Conservation (phyloP, 2,113 vertebrate genomes). For the Prochilodus magdalenae region DNA sequence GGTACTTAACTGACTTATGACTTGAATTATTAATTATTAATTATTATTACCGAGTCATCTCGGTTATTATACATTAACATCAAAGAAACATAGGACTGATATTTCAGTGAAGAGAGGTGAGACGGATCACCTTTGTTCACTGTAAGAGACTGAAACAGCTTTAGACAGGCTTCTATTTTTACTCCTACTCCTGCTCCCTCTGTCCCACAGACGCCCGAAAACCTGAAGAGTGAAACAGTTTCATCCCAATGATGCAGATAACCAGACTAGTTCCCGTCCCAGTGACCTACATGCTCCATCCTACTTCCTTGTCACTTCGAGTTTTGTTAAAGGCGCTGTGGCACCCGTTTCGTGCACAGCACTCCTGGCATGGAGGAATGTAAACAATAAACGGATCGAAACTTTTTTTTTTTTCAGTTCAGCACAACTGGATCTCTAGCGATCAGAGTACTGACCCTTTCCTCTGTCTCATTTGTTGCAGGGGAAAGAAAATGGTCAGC, state of each 20-base stretch:
- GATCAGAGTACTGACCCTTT: constrained; percentile 10
- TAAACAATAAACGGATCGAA: constrained; percentile 5
- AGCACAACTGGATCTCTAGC: not conserved
- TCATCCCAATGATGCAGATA: not conserved
- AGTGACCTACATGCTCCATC: constrained; percentile 36
- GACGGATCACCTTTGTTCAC: not conserved
- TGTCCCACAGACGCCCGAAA: not conserved
- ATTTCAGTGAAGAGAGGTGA: not conserved
- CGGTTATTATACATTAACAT: not conserved
- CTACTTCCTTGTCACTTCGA: constrained; percentile 34
- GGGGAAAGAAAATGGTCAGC: not conserved
- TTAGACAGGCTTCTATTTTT: not conserved
- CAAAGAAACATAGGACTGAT: not conserved
- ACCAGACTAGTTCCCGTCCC: constrained; percentile 19
- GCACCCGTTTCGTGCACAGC: not conserved
- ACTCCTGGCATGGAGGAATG: not conserved
- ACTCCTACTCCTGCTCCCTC: not conserved
- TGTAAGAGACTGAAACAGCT: not conserved
- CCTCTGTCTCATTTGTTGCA: constrained; percentile 12
- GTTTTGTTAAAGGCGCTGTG: constrained; percentile 31
- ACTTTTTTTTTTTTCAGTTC: not conserved
- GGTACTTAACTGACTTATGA: too few relatives aligned
- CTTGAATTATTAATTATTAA: not conserved
- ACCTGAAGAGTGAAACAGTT: not conserved
- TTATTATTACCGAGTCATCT: not conserved